Percentiles rank a stretch among this genome's conserved stretches.
Conservation (phyloP, 2,888 invertebrate genomes). For the Macrophya alboannulata region DNA sequence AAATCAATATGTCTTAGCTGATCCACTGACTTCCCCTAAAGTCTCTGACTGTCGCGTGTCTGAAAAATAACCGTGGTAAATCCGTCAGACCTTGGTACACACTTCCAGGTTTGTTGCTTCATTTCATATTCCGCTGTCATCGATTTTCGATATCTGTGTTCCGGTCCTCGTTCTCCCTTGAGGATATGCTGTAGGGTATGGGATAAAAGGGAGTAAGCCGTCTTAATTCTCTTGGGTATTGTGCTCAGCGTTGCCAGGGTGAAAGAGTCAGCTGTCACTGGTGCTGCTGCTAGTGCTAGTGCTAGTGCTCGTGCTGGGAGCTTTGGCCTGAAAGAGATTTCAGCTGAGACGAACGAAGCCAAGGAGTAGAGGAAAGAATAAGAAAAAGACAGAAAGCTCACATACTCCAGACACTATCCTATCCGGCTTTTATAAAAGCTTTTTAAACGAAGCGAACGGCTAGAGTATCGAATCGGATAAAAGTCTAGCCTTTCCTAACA, state of each 20-base stretch:
- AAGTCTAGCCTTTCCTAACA: slow-evolving; percentile 44
- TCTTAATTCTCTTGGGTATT: slow-evolving; percentile 53
- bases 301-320: neutral
- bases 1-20: neutral
- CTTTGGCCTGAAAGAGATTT: slow-evolving; percentile 35
- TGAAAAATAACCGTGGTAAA: neutral
- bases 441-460: slow-evolving; percentile 39
- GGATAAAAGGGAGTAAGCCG: slow-evolving; percentile 47
- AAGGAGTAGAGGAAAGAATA: neutral
- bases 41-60: slow-evolving; percentile 8
- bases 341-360: neutral
- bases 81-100: slow-evolving; percentile 7
- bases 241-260: slow-evolving; percentile 45
- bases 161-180: neutral
- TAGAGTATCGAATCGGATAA: slow-evolving; percentile 41
- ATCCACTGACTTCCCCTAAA: slow-evolving; percentile 8
- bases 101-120: slow-evolving; percentile 27
- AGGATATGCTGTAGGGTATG: slow-evolving; percentile 29
- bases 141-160: slow-evolving; percentile 52
- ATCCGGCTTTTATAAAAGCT: slow-evolving; percentile 46
- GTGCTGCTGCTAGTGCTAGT: neutral
- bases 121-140: slow-evolving; percentile 50
- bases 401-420: slow-evolving; percentile 3
- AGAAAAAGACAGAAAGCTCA: slow-evolving; percentile 41
- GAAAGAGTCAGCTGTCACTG: slow-evolving; percentile 47